A percentile compares a stretch with the other conserved stretches of the same genome.
Conservation (phyloP, 2,113 vertebrate species). For the Cyprinodon brontotheroides region DNA sequence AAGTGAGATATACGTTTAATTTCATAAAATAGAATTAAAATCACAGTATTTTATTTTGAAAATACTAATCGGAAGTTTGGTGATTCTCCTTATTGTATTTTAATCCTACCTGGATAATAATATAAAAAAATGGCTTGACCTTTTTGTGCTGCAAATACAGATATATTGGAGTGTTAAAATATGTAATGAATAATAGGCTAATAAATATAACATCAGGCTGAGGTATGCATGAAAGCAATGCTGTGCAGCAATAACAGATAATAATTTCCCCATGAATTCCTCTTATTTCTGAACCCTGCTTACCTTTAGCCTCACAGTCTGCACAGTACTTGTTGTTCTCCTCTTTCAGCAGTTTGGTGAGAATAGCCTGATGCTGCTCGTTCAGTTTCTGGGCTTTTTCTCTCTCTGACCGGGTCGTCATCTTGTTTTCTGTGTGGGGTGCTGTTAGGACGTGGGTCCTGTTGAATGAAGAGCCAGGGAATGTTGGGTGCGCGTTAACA, state of each 20-base stretch:
- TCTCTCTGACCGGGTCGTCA: constrained; percentile 93
- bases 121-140: neutral
- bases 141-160: neutral
- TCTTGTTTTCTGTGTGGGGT: constrained; percentile 53
- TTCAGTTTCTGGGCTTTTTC: constrained; percentile 97
- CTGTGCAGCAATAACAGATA: neutral
- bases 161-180: neutral
- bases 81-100: constrained; percentile 3
- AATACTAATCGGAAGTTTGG: constrained; percentile 14
- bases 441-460: constrained; percentile 4
- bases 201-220: neutral
- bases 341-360: constrained; percentile 90
- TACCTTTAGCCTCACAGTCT: constrained; percentile 96
- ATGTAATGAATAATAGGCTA: neutral
- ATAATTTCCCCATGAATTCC: neutral
- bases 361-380: constrained; percentile 94
- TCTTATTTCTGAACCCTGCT: neutral
- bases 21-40: neutral
- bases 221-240: neutral
- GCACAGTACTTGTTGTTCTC: constrained; percentile 96
- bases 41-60: constrained; percentile 54
- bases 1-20: neutral
- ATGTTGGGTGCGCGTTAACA: constrained; percentile 19
- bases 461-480: neutral
- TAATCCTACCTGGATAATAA: constrained; percentile 8